Base-by-base conservation (phyloP, 2,113 vertebrate genomes). In the Chaetorhynchus papuensis region DNA sequence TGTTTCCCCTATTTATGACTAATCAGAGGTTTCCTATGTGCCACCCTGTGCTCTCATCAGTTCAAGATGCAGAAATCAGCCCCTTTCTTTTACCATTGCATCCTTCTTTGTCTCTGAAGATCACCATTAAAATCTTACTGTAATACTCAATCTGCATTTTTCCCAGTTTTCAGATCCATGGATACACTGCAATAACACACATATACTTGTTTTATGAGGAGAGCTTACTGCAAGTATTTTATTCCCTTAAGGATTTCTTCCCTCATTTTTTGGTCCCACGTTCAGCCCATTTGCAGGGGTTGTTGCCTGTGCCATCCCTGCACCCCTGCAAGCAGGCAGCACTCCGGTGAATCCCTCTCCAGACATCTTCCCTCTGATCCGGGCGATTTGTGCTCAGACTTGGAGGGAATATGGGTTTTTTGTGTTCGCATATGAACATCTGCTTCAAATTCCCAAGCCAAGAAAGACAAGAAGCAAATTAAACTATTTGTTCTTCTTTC, bases 381-480 rank as follows among this genome's bases (percentile, higher is more conserved):
- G 26, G 20, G 33, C 10, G 10, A 6, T 89, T 37, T 78, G 53
- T 92, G 76, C 88, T 92, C 93, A 93, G 83, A 69, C 64, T 88
- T 93, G 94, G 93, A 75, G 5, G 15, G 49, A 64, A 71, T 50
- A 42, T 53, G 69, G 4, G 1, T 9, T 87, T 87, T 93, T 70
- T 60, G 47, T 95, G 94, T 93, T 96, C 90, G 26, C 89, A 61
- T 53, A 42, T 35, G 96, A 96, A 95, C 93, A 93, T 96, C 96
- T 96, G 96, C 94, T 96, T 96, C 94, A 61, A 93, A 94, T 96
- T 92, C 92, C 90, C 90, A 87, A 93, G 92, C 95, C 88, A 93
- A 95, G 83, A 93, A 60, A 94, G 88, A 89, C 83, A 95, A 94
- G 94, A 94, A 96, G 90, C 72, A 94, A 90, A 96, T 96, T 81